These are phyloP conservation scores for Panthera leo DNA, from an alignment of 2,113 vertebrate species.

Conservation along the genomic window DNA sequence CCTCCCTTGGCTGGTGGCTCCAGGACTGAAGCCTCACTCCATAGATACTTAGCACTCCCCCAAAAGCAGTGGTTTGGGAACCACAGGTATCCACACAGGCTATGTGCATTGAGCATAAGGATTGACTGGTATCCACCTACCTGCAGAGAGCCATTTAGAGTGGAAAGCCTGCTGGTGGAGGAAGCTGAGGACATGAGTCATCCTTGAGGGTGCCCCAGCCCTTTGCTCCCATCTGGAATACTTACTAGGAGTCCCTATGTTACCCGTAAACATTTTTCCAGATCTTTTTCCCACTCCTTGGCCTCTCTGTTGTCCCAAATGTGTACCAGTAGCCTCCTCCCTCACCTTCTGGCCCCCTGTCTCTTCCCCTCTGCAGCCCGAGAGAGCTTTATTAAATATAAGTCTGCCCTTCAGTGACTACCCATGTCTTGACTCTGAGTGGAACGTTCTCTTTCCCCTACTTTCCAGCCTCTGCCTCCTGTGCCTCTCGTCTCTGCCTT, in stretches of 20 bases:
- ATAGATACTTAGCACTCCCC: not conserved
- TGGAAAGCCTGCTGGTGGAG: not conserved
- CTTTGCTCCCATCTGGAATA: not conserved
- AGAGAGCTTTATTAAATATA: not conserved
- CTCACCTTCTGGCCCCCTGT: too few relatives aligned
- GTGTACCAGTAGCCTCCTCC: not conserved
- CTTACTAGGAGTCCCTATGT: not conserved
- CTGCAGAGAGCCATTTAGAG: not conserved
- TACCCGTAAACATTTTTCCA: not conserved
- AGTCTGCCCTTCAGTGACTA: not conserved
- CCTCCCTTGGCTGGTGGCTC: not conserved
- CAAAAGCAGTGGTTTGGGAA: not conserved
- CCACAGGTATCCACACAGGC: not conserved
- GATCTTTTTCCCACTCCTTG: not conserved
- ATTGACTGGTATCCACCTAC: too few relatives aligned
- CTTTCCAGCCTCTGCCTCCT: not conserved
- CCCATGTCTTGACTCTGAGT: rapidly evolving
- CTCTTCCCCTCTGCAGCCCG: not conserved
- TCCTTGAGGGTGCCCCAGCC: not conserved
- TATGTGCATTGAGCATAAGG: too few relatives aligned
- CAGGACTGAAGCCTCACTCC: not conserved
- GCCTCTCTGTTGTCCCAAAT: not conserved
- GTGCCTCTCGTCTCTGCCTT: not conserved
- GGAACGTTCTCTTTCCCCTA: not conserved
- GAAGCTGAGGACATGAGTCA: not conserved